These are phyloP conservation scores for Platysternon megacephalum DNA, from an alignment of 2,113 vertebrate species.

Conservation along the genomic window DNA sequence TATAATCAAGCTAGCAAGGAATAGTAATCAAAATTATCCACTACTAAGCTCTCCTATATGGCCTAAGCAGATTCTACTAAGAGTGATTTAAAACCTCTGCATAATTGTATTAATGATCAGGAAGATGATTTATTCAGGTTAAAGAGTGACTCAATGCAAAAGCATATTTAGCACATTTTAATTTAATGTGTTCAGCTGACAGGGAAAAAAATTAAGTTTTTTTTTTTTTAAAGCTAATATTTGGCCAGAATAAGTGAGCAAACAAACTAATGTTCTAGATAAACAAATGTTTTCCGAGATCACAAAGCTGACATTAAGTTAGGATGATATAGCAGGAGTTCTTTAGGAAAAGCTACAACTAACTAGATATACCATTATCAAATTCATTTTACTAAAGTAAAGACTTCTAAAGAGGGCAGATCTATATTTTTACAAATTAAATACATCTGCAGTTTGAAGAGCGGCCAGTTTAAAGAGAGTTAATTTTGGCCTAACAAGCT, in stretches of 20 bases:
- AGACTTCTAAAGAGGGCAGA: not conserved
- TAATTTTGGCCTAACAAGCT: not conserved
- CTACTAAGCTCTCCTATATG: not conserved
- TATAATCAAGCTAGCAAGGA: not conserved
- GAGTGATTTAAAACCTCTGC: conserved; percentile 3
- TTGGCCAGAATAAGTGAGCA: not conserved
- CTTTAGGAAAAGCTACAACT: not conserved
- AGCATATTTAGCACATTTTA: conserved; percentile 19
- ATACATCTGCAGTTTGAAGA: not conserved
- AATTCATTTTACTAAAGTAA: not conserved
- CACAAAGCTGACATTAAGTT: not conserved
- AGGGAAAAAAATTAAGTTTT: not conserved
- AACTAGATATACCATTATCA: not conserved
- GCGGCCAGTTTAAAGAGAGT: not conserved
- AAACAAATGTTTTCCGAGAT: not conserved
- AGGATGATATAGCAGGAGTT: not conserved
- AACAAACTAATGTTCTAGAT: not conserved
- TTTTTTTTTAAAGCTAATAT: not conserved
- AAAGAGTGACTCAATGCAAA: not conserved
- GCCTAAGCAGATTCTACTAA: not conserved
- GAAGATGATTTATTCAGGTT: conserved; percentile 26
- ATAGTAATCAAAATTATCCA: not conserved
- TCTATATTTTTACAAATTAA: not conserved
- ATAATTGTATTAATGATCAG: conserved; percentile 37
- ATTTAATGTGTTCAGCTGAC: not conserved